Evolutionary conservation across 2,888 invertebrate genomes (phyloP).

Genomic region (Drosophila niveifrons): DNA sequence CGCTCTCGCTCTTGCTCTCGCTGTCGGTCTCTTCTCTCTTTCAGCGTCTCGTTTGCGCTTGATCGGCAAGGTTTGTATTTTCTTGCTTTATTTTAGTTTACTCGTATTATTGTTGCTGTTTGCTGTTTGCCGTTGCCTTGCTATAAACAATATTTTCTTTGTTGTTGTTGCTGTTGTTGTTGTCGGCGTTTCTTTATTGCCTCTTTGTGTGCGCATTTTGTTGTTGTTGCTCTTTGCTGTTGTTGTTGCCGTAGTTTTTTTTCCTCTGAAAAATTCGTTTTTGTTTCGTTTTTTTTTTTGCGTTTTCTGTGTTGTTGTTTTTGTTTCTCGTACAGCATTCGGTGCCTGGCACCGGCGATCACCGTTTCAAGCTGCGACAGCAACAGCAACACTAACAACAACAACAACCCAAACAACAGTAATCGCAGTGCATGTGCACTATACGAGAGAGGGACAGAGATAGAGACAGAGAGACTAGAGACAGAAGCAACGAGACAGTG

Average conservation of each 20-base stretch:
- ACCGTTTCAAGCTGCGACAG: constrained; percentile 76
- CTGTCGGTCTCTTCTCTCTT: constrained; percentile 1
- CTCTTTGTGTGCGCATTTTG: constrained; percentile 51
- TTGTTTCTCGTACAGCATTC: constrained; percentile 34
- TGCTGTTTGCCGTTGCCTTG: constrained; percentile 20
- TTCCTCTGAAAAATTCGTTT: constrained; percentile 42
- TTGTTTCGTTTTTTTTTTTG: constrained; percentile 17
- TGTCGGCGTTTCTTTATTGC: constrained; percentile 67
- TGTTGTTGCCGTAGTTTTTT: constrained; percentile 26
- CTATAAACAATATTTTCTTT: constrained; percentile 68
- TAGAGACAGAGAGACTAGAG: not conserved
- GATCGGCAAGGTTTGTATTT: constrained; percentile 54
- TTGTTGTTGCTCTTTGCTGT: constrained; percentile 9
- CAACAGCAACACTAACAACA: constrained; percentile 43
- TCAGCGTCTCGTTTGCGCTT: constrained; percentile 14
- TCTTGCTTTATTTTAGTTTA: constrained; percentile 44
- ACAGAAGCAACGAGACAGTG: not conserved
- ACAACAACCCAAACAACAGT: constrained; percentile 29
- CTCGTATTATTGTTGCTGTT: constrained; percentile 28
- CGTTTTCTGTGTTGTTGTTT: constrained; percentile 24
- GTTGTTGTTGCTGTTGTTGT: constrained; percentile 64
- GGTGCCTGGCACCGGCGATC: constrained; percentile 83
- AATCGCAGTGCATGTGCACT: constrained; percentile 55
- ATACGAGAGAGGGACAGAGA: constrained; percentile 4
- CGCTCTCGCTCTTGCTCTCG: not conserved